A percentile compares a stretch with the other conserved stretches of the same genome.
Evolutionary conservation across 2,888 invertebrate species (phyloP).

Genomic region (Fragum fragum): DNA sequence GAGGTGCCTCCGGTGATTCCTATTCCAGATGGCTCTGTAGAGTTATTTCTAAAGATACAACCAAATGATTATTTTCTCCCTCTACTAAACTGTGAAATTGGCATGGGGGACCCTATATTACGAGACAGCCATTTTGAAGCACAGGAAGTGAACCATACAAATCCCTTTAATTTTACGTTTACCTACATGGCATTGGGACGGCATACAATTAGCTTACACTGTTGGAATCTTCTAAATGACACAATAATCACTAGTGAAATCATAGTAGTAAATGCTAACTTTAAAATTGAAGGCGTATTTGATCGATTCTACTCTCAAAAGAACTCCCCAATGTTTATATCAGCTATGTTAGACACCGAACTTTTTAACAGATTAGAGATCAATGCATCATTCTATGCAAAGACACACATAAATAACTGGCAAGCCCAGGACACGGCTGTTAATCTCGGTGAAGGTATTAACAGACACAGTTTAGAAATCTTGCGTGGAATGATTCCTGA

Average conservation of each 20-base stretch:
- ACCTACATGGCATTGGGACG: constrained; percentile 67
- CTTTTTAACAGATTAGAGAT: constrained; percentile 65
- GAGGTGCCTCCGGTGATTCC: constrained; percentile 37
- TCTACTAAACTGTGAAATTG: constrained; percentile 46
- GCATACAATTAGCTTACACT: constrained; percentile 54
- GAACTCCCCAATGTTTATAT: constrained; percentile 59
- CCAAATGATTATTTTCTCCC: constrained; percentile 49
- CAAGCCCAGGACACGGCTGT: constrained; percentile 24
- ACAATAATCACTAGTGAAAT: constrained; percentile 29
- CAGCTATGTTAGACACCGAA: constrained; percentile 64
- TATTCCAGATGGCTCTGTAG: constrained; percentile 56
- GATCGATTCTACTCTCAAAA: constrained; percentile 66
- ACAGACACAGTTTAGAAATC: constrained; percentile 55
- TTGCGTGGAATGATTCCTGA: constrained; percentile 48
- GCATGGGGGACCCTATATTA: constrained; percentile 59
- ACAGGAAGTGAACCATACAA: constrained; percentile 51
- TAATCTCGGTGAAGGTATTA: neutral
- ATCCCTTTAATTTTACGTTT: constrained; percentile 53
- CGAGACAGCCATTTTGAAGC: constrained; percentile 15
- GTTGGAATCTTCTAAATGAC: constrained; percentile 60
- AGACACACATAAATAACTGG: constrained; percentile 63
- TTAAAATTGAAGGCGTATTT: constrained; percentile 64
- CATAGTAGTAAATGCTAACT: constrained; percentile 55
- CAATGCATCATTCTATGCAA: constrained; percentile 42
- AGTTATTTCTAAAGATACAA: constrained; percentile 42